These are phyloP conservation scores for Bicyclus anynana DNA, from an alignment of 1,140 invertebrate genomes.

Conservation along the genomic window DNA sequence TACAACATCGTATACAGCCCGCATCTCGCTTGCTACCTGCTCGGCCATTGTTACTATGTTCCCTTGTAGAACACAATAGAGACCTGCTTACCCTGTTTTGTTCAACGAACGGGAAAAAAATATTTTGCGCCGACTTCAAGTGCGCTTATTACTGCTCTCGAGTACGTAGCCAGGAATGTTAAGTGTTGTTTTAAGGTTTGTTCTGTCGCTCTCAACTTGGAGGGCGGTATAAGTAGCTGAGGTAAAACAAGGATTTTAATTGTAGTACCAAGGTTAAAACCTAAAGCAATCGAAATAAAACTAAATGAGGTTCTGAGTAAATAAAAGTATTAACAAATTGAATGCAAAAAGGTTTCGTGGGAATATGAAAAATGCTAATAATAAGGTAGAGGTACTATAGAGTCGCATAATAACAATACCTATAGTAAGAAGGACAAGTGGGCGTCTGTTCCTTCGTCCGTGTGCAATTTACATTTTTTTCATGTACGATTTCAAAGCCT, in stretches of 20 bases:
- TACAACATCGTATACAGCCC: constrained; percentile 48
- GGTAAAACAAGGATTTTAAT: constrained; percentile 2
- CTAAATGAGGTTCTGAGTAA: background rate
- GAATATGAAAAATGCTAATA: background rate
- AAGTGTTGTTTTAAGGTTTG: constrained; percentile 26
- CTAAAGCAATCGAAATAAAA: background rate
- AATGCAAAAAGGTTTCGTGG: background rate
- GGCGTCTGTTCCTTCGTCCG: too few species aligned
- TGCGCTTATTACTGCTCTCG: constrained; percentile 41
- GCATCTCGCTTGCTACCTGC: constrained; percentile 66
- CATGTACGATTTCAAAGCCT: too few species aligned
- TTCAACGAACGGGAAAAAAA: constrained; percentile 47
- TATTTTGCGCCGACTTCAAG: constrained; percentile 39
- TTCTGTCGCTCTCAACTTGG: background rate
- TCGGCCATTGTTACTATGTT: constrained; percentile 50
- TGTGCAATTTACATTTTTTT: too few species aligned
- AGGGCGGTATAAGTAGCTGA: constrained; percentile 2
- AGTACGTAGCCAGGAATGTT: constrained; percentile 30
- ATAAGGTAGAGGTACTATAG: too few species aligned
- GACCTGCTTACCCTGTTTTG: constrained; percentile 60
- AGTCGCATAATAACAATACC: too few species aligned
- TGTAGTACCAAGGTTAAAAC: background rate
- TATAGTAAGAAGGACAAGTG: too few species aligned
- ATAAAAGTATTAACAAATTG: background rate
- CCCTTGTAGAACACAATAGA: constrained; percentile 44